These are phyloP conservation scores for Cygnus buccinator DNA, from an alignment of 2,113 vertebrate species.

Conservation along the genomic window DNA sequence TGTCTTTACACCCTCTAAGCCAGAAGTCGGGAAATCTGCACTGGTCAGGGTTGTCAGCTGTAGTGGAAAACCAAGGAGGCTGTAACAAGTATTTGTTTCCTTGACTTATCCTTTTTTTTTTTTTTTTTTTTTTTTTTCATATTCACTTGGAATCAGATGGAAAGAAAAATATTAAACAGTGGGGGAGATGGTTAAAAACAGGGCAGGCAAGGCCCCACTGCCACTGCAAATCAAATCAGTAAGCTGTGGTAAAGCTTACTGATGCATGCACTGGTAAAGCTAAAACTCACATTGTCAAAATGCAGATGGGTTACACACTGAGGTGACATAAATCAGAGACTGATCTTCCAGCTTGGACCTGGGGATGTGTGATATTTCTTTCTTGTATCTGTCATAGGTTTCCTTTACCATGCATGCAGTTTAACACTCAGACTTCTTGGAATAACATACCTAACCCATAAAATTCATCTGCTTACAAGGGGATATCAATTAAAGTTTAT, in stretches of 20 bases:
- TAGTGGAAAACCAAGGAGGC: background rate
- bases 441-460: background rate
- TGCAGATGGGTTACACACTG: background rate
- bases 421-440: background rate
- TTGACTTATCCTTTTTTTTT: background rate
- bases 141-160: background rate
- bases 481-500: background rate
- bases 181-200: background rate
- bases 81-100: background rate
- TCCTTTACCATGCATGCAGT: accelerated
- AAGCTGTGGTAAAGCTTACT: background rate
- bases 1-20: background rate
- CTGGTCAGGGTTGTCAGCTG: background rate
- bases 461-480: background rate
- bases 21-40: slow-evolving; percentile 7
- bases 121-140: background rate
- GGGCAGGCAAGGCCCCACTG: background rate
- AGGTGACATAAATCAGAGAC: background rate
- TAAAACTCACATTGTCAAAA: background rate
- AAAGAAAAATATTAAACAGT: background rate
- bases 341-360: background rate
- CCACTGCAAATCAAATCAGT: background rate
- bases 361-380: background rate
- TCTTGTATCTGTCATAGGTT: background rate
- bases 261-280: background rate